Percentiles rank a stretch among this genome's conserved stretches.
Conservation (phyloP, 2,888 invertebrate species). For the Chironomus riparius region DNA sequence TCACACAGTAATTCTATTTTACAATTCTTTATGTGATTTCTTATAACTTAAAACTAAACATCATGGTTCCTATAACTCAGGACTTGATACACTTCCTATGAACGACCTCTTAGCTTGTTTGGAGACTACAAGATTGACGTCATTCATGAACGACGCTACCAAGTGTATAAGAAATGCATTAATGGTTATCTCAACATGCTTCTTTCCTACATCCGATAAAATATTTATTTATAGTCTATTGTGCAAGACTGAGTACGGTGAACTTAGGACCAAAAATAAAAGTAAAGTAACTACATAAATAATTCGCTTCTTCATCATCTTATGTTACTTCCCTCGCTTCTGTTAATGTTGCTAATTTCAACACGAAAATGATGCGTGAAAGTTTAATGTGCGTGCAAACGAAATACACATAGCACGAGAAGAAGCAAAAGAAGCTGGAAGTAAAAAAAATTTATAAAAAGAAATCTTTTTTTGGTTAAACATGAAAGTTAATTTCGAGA, state of each 20-base stretch:
- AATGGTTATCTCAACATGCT: too few relatives aligned
- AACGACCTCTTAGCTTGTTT: too few relatives aligned
- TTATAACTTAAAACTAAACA: too few relatives aligned
- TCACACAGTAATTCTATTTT: too few relatives aligned
- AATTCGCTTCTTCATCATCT: neutral
- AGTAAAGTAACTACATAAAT: neutral
- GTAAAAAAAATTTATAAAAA: neutral
- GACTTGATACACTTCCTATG: too few relatives aligned
- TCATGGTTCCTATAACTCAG: too few relatives aligned
- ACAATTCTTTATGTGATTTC: too few relatives aligned
- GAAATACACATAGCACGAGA: neutral
- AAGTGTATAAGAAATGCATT: too few relatives aligned
- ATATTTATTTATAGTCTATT: neutral
- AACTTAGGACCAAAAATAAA: neutral
- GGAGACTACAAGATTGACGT: too few relatives aligned
- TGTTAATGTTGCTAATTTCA: neutral
- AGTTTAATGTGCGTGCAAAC: constrained; percentile 17
- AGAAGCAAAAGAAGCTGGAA: neutral
- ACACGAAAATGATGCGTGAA: neutral
- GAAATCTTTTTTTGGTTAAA: neutral
- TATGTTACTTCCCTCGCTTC: too few relatives aligned
- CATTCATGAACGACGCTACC: too few relatives aligned
- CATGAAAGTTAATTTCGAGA: neutral
- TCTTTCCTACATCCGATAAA: neutral
- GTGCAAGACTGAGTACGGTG: neutral